Evolutionary conservation across 2,797 vertebrate species (phyloP).

Genomic region (Scleropages formosus): DNA sequence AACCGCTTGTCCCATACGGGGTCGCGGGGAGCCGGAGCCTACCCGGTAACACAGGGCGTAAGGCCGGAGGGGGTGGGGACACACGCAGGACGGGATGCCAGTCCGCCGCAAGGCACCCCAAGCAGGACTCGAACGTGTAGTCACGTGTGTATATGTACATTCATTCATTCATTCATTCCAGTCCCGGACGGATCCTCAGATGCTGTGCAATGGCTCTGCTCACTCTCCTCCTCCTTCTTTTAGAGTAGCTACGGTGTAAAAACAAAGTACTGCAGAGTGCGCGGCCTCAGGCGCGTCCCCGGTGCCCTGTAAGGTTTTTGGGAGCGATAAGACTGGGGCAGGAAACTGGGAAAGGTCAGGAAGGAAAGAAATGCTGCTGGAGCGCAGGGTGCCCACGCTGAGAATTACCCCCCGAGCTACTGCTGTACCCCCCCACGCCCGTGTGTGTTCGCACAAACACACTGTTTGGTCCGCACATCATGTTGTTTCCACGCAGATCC

Average conservation of each 20-base stretch:
- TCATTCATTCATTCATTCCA: too few species aligned
- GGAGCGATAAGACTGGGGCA: conserved; percentile 50
- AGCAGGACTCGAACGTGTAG: too few species aligned
- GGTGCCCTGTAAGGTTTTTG: conserved; percentile 45
- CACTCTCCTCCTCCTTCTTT: conserved; percentile 20
- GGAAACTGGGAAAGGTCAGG: conserved; percentile 49
- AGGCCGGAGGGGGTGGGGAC: too few species aligned
- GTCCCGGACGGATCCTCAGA: too few species aligned
- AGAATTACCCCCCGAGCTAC: conserved; percentile 21
- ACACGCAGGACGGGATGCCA: too few species aligned
- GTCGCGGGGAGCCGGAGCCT: too few species aligned
- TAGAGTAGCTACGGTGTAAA: conserved; percentile 3
- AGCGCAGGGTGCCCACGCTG: conserved; percentile 26
- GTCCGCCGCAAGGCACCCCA: too few species aligned
- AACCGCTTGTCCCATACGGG: too few species aligned
- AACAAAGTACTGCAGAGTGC: conserved; percentile 28
- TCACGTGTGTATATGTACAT: too few species aligned
- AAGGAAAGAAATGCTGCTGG: conserved; percentile 47
- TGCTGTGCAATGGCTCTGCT: background rate
- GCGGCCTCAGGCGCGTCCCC: conserved; percentile 12
- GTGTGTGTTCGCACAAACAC: conserved; percentile 32
- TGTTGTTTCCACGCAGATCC: background rate
- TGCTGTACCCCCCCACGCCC: too few species aligned
- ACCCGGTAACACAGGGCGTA: too few species aligned
- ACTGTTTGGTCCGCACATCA: conserved; percentile 20